A percentile compares a stretch with the other conserved stretches of the same genome.
Conservation (phyloP, 1,140 invertebrate species). For the Saccostrea cuccullata region DNA sequence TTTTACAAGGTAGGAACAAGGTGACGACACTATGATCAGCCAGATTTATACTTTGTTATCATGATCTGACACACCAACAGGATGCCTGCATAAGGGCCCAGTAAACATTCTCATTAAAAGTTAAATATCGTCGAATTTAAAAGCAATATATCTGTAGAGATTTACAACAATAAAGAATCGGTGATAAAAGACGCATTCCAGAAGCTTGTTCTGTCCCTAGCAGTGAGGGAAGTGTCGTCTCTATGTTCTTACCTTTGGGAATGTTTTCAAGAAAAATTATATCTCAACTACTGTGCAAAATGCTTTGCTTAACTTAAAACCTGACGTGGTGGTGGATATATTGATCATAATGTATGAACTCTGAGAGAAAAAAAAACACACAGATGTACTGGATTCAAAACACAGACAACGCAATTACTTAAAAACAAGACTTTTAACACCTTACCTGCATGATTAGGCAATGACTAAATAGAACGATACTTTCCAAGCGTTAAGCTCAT, state of each 20-base stretch:
- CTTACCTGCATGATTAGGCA: background rate
- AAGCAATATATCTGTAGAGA: slow-evolving; percentile 9
- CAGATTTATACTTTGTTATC: slow-evolving; percentile 27
- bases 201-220: background rate
- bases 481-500: background rate
- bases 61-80: slow-evolving; percentile 11
- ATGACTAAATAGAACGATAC: background rate
- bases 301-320: background rate
- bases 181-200: background rate
- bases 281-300: background rate
- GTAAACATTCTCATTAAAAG: background rate
- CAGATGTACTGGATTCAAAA: background rate
- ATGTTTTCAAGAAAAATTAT: background rate
- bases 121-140: slow-evolving; percentile 28
- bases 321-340: background rate
- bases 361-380: background rate
- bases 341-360: background rate
- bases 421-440: background rate
- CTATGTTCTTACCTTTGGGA: background rate
- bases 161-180: slow-evolving; percentile 5
- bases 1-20: slow-evolving; percentile 18
- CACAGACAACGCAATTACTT: background rate
- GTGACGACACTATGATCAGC: background rate
- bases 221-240: background rate
- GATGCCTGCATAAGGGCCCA: background rate